Conservation (phyloP, 2,797 vertebrate genomes). For the Gymnothorax reevesii region DNA sequence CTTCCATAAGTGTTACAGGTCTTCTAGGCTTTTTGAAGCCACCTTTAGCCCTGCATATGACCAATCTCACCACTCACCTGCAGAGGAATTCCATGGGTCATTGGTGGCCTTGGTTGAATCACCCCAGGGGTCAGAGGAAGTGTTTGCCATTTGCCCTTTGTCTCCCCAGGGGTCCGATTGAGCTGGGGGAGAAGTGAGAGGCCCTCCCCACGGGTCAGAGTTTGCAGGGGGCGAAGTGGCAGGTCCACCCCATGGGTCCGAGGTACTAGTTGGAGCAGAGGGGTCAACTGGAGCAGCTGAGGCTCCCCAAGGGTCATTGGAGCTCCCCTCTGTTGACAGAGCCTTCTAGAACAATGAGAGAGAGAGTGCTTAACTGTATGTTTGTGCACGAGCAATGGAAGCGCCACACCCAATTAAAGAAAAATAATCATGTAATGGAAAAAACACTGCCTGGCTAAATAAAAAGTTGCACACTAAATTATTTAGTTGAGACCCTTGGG, state of each 20-base stretch:
- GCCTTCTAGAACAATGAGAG: conserved; percentile 46
- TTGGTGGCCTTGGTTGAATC: conserved; percentile 33
- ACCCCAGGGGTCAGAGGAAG: conserved; percentile 27
- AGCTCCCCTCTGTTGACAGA: conserved; percentile 62
- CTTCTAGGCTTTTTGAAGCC: not conserved
- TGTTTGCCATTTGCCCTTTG: not conserved
- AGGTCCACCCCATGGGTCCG: conserved; percentile 45
- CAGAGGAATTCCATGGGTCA: conserved; percentile 45
- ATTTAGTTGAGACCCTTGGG: too few relatives aligned
- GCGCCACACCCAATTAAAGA: not conserved
- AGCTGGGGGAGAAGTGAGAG: conserved; percentile 37
- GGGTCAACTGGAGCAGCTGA: conserved; percentile 44
- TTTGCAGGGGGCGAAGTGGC: conserved; percentile 35
- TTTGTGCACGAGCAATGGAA: not conserved
- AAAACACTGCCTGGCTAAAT: too few relatives aligned
- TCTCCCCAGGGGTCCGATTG: conserved; percentile 41
- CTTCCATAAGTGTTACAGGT: not conserved
- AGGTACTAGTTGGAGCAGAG: conserved; percentile 41
- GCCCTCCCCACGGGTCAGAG: conserved; percentile 56
- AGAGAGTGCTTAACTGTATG: not conserved
- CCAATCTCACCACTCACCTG: not conserved
- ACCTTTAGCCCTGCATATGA: not conserved
- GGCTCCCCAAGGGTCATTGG: conserved; percentile 53
- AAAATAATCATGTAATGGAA: too few relatives aligned
- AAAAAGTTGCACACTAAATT: too few relatives aligned